A percentile compares a stretch with the other conserved stretches of the same genome.
Conservation (phyloP, 2,888 invertebrate species). For the Plebejus anna region DNA sequence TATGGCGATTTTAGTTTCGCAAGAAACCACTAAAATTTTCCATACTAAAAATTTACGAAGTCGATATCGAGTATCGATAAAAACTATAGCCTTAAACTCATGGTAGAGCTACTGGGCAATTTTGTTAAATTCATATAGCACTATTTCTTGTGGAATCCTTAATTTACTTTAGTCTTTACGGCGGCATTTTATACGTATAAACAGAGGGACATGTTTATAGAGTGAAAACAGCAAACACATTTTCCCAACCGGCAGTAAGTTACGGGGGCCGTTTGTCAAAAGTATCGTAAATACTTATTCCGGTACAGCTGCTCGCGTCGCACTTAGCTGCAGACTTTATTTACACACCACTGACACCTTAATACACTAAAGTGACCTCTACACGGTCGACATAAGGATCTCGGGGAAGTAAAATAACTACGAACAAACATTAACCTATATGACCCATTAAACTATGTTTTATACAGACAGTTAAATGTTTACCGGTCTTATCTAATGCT, state of each 20-base stretch:
- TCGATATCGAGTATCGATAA: too few species aligned
- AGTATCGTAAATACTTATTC: slow-evolving; percentile 5
- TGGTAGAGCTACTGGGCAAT: too few species aligned
- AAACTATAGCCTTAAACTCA: too few species aligned
- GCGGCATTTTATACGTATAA: background rate
- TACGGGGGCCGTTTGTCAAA: slow-evolving; percentile 2
- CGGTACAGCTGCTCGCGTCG: background rate
- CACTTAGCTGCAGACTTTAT: slow-evolving; percentile 9
- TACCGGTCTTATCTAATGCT: slow-evolving; percentile 3
- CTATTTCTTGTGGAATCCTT: background rate
- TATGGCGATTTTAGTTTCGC: too few species aligned
- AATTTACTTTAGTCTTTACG: background rate
- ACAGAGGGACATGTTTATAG: background rate
- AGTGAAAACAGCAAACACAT: background rate
- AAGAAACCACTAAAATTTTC: too few species aligned
- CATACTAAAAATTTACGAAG: too few species aligned
- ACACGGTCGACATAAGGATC: background rate
- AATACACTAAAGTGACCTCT: too few species aligned
- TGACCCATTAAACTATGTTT: slow-evolving; percentile 11
- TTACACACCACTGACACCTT: background rate
- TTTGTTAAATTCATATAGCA: too few species aligned
- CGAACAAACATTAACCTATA: slow-evolving; percentile 2
- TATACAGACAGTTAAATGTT: slow-evolving; percentile 6
- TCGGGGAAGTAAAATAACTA: background rate
- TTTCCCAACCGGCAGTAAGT: slow-evolving; percentile 11